These are phyloP conservation scores for Mobula hypostoma DNA, from an alignment of 2,113 vertebrate genomes.

Conservation along the genomic window DNA sequence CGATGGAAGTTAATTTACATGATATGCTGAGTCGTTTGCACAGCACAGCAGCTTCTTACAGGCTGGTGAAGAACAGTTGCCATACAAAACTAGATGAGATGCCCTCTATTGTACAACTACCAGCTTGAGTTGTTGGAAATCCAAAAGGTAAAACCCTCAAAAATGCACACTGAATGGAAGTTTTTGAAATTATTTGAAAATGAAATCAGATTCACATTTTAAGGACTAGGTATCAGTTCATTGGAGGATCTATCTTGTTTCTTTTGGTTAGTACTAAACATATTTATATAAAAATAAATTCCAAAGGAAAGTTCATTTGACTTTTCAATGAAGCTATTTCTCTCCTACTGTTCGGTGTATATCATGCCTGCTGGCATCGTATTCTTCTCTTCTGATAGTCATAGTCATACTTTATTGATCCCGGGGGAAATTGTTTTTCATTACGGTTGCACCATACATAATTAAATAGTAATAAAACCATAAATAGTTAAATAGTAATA, in stretches of 20 bases:
- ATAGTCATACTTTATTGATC: too few species aligned
- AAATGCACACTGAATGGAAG: neutral
- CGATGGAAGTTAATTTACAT: too few species aligned
- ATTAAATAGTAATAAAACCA: too few species aligned
- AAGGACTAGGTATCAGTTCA: neutral
- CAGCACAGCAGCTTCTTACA: too few species aligned
- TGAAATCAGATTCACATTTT: neutral
- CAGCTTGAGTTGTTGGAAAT: neutral
- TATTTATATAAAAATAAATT: neutral
- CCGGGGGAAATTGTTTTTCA: too few species aligned
- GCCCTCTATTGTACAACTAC: neutral
- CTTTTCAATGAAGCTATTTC: neutral
- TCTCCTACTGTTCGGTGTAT: neutral
- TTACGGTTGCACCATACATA: too few species aligned
- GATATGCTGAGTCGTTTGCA: too few species aligned
- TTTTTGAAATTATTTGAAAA: neutral
- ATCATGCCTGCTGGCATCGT: neutral
- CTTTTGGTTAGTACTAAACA: neutral
- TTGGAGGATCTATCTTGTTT: neutral
- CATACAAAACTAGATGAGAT: too few species aligned
- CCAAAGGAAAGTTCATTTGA: neutral
- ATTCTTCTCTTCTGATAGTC: neutral
- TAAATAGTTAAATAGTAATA: too few species aligned
- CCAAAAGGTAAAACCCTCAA: neutral
- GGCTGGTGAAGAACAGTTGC: too few species aligned